Conservation (phyloP, 2,797 vertebrate genomes). For the Acipenser transmontanus region DNA sequence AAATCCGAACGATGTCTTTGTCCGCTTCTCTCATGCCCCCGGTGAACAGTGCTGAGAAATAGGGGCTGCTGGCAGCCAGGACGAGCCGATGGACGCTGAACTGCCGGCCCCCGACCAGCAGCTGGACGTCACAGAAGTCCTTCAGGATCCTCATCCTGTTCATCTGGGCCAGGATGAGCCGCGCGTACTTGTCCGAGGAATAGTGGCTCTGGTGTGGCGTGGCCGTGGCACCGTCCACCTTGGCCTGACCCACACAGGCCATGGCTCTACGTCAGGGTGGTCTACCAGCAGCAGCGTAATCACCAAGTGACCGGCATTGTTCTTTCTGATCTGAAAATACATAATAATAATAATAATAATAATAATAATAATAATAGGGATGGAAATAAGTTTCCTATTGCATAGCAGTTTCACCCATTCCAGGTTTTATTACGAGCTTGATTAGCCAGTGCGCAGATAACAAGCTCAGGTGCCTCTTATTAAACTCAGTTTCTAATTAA, state of each 20-base stretch:
- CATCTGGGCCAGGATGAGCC: constrained; percentile 81
- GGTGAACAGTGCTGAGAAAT: constrained; percentile 86
- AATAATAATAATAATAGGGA: too few species aligned
- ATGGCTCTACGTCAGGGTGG: constrained; percentile 22
- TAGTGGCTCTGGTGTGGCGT: constrained; percentile 37
- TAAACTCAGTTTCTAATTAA: too few species aligned
- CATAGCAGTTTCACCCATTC: too few species aligned
- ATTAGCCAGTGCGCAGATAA: too few species aligned
- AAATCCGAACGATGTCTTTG: constrained; percentile 80
- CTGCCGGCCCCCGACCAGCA: constrained; percentile 70
- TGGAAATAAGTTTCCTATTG: too few species aligned
- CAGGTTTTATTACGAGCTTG: too few species aligned
- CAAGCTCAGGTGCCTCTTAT: too few species aligned
- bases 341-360: too few species aligned
- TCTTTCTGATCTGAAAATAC: too few species aligned
- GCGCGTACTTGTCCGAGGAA: constrained; percentile 77
- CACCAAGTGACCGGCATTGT: too few species aligned
- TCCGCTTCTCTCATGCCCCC: constrained; percentile 84
- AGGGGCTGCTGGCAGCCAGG: constrained; percentile 89
- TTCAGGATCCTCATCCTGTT: constrained; percentile 78
- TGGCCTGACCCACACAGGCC: constrained; percentile 35
- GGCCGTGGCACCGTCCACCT: constrained; percentile 25
- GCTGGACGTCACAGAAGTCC: constrained; percentile 85
- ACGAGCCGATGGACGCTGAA: constrained; percentile 85
- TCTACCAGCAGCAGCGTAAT: too few species aligned